Percentiles rank a stretch among this genome's conserved stretches.
These are phyloP conservation scores for Erpetoichthys calabaricus DNA, from an alignment of 2,797 vertebrate genomes.

Conservation along the genomic window DNA sequence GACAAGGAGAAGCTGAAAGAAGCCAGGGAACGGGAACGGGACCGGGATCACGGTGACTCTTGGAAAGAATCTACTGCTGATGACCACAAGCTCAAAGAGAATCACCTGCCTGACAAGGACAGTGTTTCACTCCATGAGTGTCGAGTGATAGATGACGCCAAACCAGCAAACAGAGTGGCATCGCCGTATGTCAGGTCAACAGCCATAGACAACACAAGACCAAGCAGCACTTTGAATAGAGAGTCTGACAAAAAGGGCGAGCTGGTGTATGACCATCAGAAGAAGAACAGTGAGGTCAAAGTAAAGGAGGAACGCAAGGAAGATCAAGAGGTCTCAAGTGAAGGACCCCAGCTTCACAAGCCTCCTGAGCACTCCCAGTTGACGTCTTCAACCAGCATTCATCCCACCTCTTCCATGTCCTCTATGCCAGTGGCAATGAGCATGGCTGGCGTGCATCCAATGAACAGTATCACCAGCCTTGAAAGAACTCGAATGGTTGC, in stretches of 20 bases:
- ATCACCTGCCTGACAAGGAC: slow-evolving; percentile 71
- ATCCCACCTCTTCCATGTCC: slow-evolving; percentile 55
- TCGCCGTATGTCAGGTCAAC: slow-evolving; percentile 73
- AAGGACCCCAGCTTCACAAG: slow-evolving; percentile 55
- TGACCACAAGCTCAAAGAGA: slow-evolving; percentile 84
- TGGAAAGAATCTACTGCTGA: slow-evolving; percentile 67
- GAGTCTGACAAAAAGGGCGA: slow-evolving; percentile 70
- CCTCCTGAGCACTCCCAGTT: slow-evolving; percentile 34
- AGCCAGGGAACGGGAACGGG: slow-evolving; percentile 73
- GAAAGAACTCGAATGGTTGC: slow-evolving; percentile 93
- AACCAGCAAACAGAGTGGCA: slow-evolving; percentile 60
- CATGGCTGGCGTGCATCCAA: slow-evolving; percentile 75
- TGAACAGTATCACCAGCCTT: slow-evolving; percentile 76
- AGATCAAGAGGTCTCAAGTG: slow-evolving; percentile 65
- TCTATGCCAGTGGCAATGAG: slow-evolving; percentile 75
- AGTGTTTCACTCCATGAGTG: slow-evolving; percentile 58
- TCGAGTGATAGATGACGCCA: slow-evolving; percentile 62
- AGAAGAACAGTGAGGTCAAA: slow-evolving; percentile 81
- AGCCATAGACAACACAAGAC: slow-evolving; percentile 54
- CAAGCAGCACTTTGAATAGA: slow-evolving; percentile 61
- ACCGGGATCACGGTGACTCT: slow-evolving; percentile 61
- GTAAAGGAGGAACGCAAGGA: slow-evolving; percentile 94
- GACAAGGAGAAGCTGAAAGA: slow-evolving; percentile 82
- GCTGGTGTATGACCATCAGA: slow-evolving; percentile 58
- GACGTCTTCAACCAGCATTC: slow-evolving; percentile 35